These are phyloP conservation scores for Drosophila siamana DNA, from an alignment of 2,888 invertebrate genomes.

Conservation along the genomic window DNA sequence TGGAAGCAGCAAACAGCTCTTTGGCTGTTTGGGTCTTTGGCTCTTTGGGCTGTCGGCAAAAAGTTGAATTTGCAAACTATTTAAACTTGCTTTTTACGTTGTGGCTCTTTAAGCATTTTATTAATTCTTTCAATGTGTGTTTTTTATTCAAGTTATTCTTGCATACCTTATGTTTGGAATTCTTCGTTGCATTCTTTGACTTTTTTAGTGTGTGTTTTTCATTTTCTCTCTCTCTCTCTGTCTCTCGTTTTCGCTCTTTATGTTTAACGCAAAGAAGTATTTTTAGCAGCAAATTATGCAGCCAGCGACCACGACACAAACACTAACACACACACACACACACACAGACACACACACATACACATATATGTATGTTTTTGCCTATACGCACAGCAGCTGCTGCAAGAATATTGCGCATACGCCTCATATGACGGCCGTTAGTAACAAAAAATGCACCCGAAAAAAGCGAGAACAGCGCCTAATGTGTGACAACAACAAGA, in stretches of 20 bases:
- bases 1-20: not conserved
- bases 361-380: slow-evolving; percentile 36
- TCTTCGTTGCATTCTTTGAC: slow-evolving; percentile 12
- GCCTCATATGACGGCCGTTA: slow-evolving; percentile 57
- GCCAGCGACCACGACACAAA: slow-evolving; percentile 43
- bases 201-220: slow-evolving; percentile 20
- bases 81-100: not conserved
- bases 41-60: not conserved
- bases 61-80: slow-evolving; percentile 2
- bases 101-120: not conserved
- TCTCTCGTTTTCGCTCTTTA: slow-evolving; percentile 1
- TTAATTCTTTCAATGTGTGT: not conserved
- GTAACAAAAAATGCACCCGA: slow-evolving; percentile 46
- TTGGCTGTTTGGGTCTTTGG: not conserved
- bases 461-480: slow-evolving; percentile 19
- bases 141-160: not conserved
- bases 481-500: slow-evolving; percentile 11
- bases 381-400: slow-evolving; percentile 41
- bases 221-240: slow-evolving; percentile 1
- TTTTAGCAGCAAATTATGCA: slow-evolving; percentile 67
- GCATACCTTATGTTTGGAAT: slow-evolving; percentile 5
- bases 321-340: slow-evolving; percentile 33
- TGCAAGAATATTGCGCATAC: slow-evolving; percentile 57
- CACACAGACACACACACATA: slow-evolving; percentile 32
- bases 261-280: slow-evolving; percentile 66